These are phyloP conservation scores for Idaea biselata DNA, from an alignment of 2,888 invertebrate genomes.

Conservation along the genomic window DNA sequence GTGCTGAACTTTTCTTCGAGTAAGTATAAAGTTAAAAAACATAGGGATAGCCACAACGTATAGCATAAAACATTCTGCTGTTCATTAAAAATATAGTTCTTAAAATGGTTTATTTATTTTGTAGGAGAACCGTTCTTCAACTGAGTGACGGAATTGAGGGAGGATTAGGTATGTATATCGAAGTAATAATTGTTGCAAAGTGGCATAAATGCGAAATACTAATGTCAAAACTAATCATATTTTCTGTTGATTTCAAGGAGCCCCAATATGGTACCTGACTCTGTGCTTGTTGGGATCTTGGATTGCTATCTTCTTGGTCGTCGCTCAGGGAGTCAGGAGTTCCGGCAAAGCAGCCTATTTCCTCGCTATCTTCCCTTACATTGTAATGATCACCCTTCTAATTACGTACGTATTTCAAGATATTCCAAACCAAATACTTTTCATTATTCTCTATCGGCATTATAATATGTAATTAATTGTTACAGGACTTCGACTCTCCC, in stretches of 20 bases:
- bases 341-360: conserved; percentile 93
- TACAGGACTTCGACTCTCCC: conserved; percentile 81
- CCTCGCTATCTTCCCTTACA: conserved; percentile 92
- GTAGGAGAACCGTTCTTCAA: conserved; percentile 60
- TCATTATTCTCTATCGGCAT: not conserved
- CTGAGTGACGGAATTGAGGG: conserved; percentile 63
- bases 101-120: conserved; percentile 23
- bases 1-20: conserved; percentile 82
- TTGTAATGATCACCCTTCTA: conserved; percentile 87
- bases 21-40: conserved; percentile 49
- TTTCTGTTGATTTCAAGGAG: conserved; percentile 48
- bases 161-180: conserved; percentile 55
- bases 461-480: conserved; percentile 13
- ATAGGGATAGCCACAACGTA: not conserved
- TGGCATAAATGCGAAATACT: not conserved
- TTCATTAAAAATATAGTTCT: not conserved
- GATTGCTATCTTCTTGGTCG: conserved; percentile 84
- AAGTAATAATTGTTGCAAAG: not conserved
- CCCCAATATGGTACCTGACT: conserved; percentile 86
- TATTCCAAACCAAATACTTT: not conserved
- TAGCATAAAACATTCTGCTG: not conserved
- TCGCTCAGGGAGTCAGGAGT: conserved; percentile 87
- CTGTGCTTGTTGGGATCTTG: conserved; percentile 85
- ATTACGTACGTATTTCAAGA: conserved; percentile 66
- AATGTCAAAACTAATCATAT: conserved; percentile 7